Percentiles rank a stretch among this genome's conserved stretches.
Evolutionary conservation across 2,113 vertebrate species (phyloP).

Genomic region (Mesembrinibis cayennensis): DNA sequence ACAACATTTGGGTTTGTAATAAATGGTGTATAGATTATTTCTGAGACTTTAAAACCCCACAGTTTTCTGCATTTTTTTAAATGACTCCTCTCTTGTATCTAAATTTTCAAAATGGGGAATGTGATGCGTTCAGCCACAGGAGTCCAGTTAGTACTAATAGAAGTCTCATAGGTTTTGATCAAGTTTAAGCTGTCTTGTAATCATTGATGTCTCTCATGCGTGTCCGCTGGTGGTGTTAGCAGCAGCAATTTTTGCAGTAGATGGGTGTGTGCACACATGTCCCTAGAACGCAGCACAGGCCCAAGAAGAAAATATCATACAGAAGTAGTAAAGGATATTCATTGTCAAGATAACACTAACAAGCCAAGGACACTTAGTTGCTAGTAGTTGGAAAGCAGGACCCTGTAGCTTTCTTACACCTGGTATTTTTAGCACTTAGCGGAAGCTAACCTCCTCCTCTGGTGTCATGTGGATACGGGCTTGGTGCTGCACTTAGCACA

Average conservation of each 20-base stretch:
- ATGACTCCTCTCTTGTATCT: background rate
- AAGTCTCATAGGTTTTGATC: background rate
- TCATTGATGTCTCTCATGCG: background rate
- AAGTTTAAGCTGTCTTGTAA: background rate
- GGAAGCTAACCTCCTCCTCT: background rate
- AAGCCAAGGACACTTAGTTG: background rate
- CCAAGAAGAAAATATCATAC: background rate
- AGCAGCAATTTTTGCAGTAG: background rate
- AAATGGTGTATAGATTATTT: background rate
- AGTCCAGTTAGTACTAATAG: background rate
- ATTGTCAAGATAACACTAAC: background rate
- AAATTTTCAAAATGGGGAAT: background rate
- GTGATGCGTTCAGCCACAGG: background rate
- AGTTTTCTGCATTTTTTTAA: background rate
- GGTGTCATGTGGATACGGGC: background rate
- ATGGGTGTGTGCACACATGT: fast-evolving
- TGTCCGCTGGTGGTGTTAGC: background rate
- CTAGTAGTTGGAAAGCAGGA: background rate
- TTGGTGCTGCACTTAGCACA: background rate
- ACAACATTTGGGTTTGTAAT: background rate
- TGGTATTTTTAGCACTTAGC: background rate
- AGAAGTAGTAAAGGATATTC: background rate
- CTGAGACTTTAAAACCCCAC: background rate
- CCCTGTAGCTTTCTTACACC: background rate
- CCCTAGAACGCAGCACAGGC: background rate